Conservation (phyloP, 2,888 invertebrate species). For the Antitype chi region DNA sequence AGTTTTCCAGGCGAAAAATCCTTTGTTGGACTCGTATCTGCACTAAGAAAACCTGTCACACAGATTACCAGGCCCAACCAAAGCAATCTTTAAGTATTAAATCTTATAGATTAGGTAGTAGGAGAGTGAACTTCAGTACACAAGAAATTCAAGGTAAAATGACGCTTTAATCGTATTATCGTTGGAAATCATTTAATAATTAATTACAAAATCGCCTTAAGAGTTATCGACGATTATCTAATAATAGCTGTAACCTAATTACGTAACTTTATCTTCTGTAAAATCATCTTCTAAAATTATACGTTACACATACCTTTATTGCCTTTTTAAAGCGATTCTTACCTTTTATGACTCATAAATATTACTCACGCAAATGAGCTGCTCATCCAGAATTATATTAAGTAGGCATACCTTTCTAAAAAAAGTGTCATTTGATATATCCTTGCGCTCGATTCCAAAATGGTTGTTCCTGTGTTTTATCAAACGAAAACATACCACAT, state of each 20-base stretch:
- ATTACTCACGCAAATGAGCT: not conserved
- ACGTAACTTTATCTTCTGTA: not conserved
- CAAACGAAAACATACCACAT: constrained; percentile 9
- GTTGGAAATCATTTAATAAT: not conserved
- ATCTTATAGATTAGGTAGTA: no score
- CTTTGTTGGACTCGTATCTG: no score
- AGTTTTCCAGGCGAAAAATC: no score
- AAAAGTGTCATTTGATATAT: constrained; percentile 9
- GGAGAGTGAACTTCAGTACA: not conserved
- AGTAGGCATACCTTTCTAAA: not conserved
- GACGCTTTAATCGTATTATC: not conserved
- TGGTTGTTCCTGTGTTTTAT: not conserved
- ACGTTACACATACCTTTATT: not conserved
- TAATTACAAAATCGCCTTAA: not conserved
- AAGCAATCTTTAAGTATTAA: no score
- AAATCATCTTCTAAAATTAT: not conserved
- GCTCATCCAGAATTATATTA: not conserved
- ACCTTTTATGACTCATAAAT: not conserved
- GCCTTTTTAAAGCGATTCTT: constrained; percentile 3
- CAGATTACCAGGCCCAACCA: no score
- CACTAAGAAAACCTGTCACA: no score
- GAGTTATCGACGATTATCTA: not conserved
- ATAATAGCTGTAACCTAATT: not conserved
- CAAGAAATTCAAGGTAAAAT: not conserved
- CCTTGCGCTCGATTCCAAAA: constrained; percentile 12